Evolutionary conservation across 1,140 invertebrate species (phyloP), one percentile per base, ranked within the genome.

Genomic region (Globodera rostochiensis): DNA sequence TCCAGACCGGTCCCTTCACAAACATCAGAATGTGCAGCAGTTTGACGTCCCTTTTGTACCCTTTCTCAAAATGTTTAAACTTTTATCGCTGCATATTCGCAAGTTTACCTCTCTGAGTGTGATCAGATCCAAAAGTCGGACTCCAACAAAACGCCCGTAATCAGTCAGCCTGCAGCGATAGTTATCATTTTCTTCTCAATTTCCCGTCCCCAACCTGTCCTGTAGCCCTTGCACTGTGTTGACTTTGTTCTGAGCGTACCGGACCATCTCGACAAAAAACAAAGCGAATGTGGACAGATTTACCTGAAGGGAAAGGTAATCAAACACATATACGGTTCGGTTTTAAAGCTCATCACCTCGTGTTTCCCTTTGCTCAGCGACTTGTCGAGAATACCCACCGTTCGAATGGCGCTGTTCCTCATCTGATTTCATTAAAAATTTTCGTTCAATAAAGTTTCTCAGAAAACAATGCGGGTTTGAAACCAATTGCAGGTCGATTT

Each of bases 1-100:
- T 98, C 97, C 97, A 99, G 19, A 99, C 91, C 3, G 95, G 95
- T 73, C 94, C 95, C 91, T 98, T 97, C 3, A 99, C 94, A 91
- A 98, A 98, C 3, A 98, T 91, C 11, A 99, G 91, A 92, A 98
- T 96, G 89, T 96, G 96, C 0, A 98, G 91, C 6, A 98, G 89
- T 91, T 98, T 98, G 0, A 94, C 96, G 91, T 99, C 97, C 53
- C 97, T 91, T 91, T 98, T 98, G 78, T 94, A 95, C 88, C 94
- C 94, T 86, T 95, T 94, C 89, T 78, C 47, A 25, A 77, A 67
- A 46, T 5, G 11, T 11, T 46, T 46, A 45, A 50, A 98, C 19
- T 53, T 77, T 66, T 47, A 45, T 15, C 45, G 25, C 8, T 6
- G 45, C 47, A 3, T 25, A 78, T 25, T 78, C 36, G 5, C 4